These are phyloP conservation scores for Carollia perspicillata DNA, from an alignment of 2,113 vertebrate genomes.

Conservation along the genomic window DNA sequence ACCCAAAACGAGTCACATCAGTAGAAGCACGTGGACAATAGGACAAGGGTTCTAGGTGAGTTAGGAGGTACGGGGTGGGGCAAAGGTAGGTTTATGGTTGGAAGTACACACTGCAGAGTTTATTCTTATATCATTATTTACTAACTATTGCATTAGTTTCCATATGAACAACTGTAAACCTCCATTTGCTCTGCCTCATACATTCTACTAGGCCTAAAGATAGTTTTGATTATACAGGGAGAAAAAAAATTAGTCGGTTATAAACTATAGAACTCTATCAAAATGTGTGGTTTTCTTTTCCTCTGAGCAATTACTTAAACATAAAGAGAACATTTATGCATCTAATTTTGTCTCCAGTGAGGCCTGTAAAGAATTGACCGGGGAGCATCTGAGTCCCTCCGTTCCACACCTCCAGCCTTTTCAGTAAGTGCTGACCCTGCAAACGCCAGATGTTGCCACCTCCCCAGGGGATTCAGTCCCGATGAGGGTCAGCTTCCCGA, in stretches of 20 bases:
- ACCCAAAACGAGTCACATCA: neutral
- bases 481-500: neutral
- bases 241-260: neutral
- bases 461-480: neutral
- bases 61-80: neutral
- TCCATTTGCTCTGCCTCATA: too few relatives aligned
- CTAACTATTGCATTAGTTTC: too few relatives aligned
- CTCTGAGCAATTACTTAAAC: neutral
- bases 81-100: neutral
- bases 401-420: neutral
- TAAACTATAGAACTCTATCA: neutral
- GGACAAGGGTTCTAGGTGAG: neutral
- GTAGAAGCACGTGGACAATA: neutral
- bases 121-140: too few relatives aligned
- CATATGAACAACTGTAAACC: too few relatives aligned
- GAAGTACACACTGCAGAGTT: too few relatives aligned
- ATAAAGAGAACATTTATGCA: neutral
- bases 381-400: neutral
- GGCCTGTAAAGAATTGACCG: neutral
- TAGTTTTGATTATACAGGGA: neutral
- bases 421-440: neutral
- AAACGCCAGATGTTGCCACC: neutral
- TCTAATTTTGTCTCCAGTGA: constrained; percentile 10
- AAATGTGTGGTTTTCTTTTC: neutral
- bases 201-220: neutral